Conservation (phyloP, 1,140 invertebrate genomes). For the Magallana angulata region DNA sequence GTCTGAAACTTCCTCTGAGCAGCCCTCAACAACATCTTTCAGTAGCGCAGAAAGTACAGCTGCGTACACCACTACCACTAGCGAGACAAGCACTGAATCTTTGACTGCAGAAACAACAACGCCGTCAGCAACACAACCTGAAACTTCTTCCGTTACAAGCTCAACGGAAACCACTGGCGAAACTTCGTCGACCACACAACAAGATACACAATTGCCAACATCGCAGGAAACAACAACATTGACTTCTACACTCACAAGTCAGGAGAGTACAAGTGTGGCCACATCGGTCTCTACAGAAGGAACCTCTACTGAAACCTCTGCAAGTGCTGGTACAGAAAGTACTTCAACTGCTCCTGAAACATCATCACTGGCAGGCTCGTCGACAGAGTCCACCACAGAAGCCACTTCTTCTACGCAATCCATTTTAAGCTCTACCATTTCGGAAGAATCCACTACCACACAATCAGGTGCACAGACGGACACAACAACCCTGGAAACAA, state of each 20-base stretch:
- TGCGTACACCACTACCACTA: not conserved
- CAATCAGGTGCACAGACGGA: not conserved
- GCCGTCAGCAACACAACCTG: no score
- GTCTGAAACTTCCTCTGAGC: no score
- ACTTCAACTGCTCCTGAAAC: not conserved
- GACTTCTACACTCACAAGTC: no score
- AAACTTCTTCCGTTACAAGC: no score
- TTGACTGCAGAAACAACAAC: not conserved
- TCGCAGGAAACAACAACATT: not conserved
- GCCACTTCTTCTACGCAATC: not conserved
- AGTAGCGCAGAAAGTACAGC: not conserved
- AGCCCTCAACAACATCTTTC: not conserved
- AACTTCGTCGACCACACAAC: no score
- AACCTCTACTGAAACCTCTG: no score
- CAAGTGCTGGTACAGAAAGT: no score
- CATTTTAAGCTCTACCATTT: not conserved
- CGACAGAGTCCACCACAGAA: not conserved
- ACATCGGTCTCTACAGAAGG: no score
- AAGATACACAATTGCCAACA: not conserved
- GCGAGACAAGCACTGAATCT: not conserved
- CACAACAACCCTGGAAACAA: no score
- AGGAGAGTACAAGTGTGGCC: no score
- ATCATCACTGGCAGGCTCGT: not conserved
- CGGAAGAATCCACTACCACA: not conserved
- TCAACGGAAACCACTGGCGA: no score